phyloP scores from a whole-genome alignment of 1,140 invertebrate genomes.

The Formica selysi region DNA sequence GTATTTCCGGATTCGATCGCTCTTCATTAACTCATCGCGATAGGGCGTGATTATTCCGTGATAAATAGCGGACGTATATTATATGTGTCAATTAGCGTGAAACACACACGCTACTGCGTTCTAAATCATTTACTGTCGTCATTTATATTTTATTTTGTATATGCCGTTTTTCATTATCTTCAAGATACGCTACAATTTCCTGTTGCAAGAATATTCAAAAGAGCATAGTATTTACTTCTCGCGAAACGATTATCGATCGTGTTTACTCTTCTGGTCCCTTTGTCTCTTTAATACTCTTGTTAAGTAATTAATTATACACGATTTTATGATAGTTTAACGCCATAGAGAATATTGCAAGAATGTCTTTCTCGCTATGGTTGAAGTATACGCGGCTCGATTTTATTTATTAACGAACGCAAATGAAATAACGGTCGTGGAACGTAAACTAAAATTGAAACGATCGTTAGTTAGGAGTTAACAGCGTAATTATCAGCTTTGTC shows the following conservation, averaged over 20 bases:
- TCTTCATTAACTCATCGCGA: background rate
- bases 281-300: constrained; percentile 5
- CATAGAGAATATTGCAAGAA: constrained; percentile 12
- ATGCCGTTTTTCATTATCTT: background rate
- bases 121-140: background rate
- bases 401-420: background rate
- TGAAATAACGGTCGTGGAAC: constrained; percentile 6
- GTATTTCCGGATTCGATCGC: background rate
- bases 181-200: constrained; percentile 16
- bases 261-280: constrained; percentile 29
- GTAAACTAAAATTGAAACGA: background rate
- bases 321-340: constrained; percentile 31
- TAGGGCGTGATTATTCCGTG: background rate
- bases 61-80: background rate
- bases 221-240: background rate
- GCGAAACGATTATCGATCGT: constrained; percentile 22
- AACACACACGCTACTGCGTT: background rate
- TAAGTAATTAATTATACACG: constrained; percentile 50
- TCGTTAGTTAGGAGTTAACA: constrained; percentile 20
- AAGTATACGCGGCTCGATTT: background rate
- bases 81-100: background rate
- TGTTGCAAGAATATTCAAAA: background rate
- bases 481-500: constrained; percentile 30
- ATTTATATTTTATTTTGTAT: background rate
- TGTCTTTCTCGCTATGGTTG: background rate